These are phyloP conservation scores for Chrysina gloriosa DNA, from an alignment of 2,888 invertebrate genomes.

Conservation along the genomic window DNA sequence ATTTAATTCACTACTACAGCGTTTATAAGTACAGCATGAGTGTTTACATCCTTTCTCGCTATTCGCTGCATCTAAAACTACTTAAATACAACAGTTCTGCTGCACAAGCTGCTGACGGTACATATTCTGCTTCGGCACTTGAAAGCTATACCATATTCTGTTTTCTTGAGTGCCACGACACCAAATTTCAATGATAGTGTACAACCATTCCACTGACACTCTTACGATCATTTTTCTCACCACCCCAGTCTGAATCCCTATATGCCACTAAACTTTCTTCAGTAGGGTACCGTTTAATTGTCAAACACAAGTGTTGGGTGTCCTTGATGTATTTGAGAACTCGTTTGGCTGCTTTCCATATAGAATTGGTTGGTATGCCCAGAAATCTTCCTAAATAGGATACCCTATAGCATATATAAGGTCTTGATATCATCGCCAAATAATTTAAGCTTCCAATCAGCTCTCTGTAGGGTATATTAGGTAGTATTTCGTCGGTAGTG, in stretches of 20 bases:
- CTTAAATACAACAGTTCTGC: too few species aligned
- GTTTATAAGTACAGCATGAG: too few species aligned
- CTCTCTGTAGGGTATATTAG: not conserved
- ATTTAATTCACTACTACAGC: too few species aligned
- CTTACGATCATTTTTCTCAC: not conserved
- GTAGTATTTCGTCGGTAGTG: not conserved
- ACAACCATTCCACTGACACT: constrained; percentile 8
- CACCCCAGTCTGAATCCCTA: constrained; percentile 7
- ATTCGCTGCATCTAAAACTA: too few species aligned
- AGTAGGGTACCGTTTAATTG: constrained; percentile 8
- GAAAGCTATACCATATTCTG: too few species aligned
- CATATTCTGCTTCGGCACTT: too few species aligned
- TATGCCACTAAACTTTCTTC: constrained; percentile 10
- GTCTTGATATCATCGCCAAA: constrained; percentile 10
- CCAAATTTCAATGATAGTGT: not conserved
- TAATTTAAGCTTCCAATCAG: constrained; percentile 6
- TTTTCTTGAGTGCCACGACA: not conserved
- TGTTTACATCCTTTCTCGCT: too few species aligned
- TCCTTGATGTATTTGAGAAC: constrained; percentile 9
- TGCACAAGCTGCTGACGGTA: too few species aligned
- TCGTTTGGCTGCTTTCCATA: constrained; percentile 9
- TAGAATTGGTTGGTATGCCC: constrained; percentile 4
- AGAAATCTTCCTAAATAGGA: constrained; percentile 19
- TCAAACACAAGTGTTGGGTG: not conserved
- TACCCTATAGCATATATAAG: constrained; percentile 2